Evolutionary conservation across 2,113 vertebrate species (phyloP).

Genomic region (Galeopterus variegatus): DNA sequence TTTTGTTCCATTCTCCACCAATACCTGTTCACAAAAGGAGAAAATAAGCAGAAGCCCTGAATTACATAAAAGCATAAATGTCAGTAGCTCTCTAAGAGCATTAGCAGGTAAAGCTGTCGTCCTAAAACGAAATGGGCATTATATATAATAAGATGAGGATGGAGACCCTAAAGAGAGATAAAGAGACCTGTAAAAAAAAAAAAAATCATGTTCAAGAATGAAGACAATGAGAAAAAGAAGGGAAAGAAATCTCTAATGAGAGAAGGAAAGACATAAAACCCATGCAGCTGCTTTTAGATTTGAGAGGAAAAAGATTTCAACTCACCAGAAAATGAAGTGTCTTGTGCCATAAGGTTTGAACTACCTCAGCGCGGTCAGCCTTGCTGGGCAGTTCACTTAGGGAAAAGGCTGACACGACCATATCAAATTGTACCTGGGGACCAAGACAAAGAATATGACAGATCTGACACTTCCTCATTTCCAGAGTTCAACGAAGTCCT

Average conservation of each 20-base stretch:
- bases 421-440: slow-evolving; percentile 92
- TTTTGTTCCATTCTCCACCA: slow-evolving; percentile 95
- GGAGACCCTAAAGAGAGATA: not conserved
- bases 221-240: not conserved
- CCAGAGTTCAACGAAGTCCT: not conserved
- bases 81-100: not conserved
- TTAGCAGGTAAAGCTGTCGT: not conserved
- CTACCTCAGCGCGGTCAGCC: slow-evolving; percentile 84
- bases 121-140: not conserved
- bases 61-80: not conserved
- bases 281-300: not conserved
- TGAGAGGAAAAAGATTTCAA: not conserved
- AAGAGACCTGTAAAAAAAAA: not conserved
- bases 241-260: too few relatives aligned
- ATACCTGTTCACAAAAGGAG: slow-evolving; percentile 86
- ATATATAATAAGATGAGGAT: not conserved
- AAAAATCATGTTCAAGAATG: not conserved
- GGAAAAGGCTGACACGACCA: slow-evolving; percentile 92
- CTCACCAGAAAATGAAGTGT: slow-evolving; percentile 92
- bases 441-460: not conserved
- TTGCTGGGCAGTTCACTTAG: slow-evolving; percentile 90
- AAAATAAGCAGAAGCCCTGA: not conserved
- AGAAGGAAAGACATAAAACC: not conserved
- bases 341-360: slow-evolving; percentile 94
- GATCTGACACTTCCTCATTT: not conserved